Percentiles rank a stretch among this genome's conserved stretches.
Evolutionary conservation across 2,797 vertebrate species (phyloP).

Genomic region (Falco novaeseelandiae): DNA sequence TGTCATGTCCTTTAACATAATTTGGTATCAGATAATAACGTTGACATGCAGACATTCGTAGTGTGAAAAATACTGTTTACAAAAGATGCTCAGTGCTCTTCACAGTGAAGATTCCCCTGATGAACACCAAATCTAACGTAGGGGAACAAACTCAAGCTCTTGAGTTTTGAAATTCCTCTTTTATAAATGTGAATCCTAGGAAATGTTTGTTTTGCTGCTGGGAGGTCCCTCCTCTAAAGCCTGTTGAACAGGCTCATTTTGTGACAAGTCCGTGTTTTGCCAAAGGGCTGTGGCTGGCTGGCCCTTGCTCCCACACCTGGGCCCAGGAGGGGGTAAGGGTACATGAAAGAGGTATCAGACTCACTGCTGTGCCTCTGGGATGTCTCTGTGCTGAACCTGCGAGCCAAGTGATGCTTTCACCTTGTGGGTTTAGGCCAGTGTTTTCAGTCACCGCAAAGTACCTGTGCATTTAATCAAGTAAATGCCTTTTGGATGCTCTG

Average conservation of each 20-base stretch:
- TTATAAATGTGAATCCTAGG: not conserved
- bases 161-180: not conserved
- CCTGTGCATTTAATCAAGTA: constrained; percentile 1
- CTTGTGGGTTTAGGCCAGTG: not conserved
- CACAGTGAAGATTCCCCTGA: not conserved
- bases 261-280: not conserved
- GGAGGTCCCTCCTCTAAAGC: not conserved
- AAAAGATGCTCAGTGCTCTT: not conserved
- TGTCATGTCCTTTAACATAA: fast-evolving
- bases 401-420: not conserved
- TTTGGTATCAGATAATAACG: not conserved
- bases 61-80: not conserved
- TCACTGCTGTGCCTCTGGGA: not conserved
- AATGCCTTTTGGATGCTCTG: not conserved
- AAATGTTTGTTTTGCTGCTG: not conserved
- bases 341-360: fast-evolving
- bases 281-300: not conserved
- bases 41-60: not conserved
- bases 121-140: not conserved
- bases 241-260: not conserved
- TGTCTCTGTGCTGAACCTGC: not conserved
- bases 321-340: not conserved
- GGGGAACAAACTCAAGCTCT: not conserved
- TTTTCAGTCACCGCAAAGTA: not conserved
- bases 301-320: fast-evolving